These are phyloP conservation scores for Pachypsylla venusta DNA, from an alignment of 1,140 invertebrate species.

Conservation along the genomic window DNA sequence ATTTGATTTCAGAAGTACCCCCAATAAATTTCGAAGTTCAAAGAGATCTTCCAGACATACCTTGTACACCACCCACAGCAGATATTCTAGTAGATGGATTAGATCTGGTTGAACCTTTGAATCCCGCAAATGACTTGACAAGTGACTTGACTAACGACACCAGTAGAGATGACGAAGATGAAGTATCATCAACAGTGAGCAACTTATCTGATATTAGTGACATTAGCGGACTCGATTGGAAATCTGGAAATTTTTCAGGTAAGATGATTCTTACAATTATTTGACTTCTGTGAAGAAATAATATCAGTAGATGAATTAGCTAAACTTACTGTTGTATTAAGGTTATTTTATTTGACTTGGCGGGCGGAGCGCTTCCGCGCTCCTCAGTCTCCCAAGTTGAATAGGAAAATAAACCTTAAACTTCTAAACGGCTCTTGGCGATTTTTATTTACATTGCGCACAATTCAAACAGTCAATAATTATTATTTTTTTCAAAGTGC, in stretches of 20 bases:
- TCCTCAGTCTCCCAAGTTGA: too few relatives aligned
- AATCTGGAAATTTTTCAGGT: slow-evolving; percentile 34
- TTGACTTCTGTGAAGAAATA: not conserved
- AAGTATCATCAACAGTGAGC: slow-evolving; percentile 47
- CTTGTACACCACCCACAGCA: slow-evolving; percentile 23
- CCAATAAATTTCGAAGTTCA: slow-evolving; percentile 14
- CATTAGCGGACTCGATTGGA: slow-evolving; percentile 47
- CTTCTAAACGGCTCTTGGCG: too few relatives aligned
- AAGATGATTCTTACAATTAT: slow-evolving; percentile 19
- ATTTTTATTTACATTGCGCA: too few relatives aligned
- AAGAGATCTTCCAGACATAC: slow-evolving; percentile 25
- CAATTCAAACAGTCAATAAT: too few relatives aligned
- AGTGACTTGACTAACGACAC: not conserved
- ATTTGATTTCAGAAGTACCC: not conserved
- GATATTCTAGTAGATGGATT: not conserved
- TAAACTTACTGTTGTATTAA: not conserved
- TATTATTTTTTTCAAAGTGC: too few relatives aligned
- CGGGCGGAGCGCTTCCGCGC: too few relatives aligned
- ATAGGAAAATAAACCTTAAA: too few relatives aligned
- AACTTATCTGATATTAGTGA: slow-evolving; percentile 52
- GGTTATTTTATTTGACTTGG: too few relatives aligned
- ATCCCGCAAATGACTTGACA: not conserved
- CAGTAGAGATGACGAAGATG: slow-evolving; percentile 40
- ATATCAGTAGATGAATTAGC: too few relatives aligned
- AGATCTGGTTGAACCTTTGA: not conserved